These are phyloP conservation scores for Ceuthmochares aereus DNA, from an alignment of 2,113 vertebrate genomes.

Conservation along the genomic window DNA sequence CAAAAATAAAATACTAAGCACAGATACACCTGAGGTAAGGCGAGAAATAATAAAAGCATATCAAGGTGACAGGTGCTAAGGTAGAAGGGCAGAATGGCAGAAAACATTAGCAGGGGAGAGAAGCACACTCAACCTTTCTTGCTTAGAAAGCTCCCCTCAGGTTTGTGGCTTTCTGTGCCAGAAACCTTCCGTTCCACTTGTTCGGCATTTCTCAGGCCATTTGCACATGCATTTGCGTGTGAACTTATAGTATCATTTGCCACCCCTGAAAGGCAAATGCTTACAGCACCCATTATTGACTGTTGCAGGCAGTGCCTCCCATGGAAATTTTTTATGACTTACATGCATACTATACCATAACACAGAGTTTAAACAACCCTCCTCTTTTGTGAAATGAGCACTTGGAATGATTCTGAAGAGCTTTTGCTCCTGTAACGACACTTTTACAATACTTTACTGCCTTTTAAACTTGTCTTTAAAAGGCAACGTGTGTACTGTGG, in stretches of 20 bases:
- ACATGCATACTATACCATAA: neutral
- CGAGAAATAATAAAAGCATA: neutral
- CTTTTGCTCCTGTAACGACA: neutral
- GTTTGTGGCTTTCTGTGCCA: neutral
- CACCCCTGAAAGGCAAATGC: neutral
- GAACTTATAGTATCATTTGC: neutral
- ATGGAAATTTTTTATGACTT: neutral
- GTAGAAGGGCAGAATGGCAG: neutral
- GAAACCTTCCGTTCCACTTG: neutral
- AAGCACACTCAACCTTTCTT: rapidly evolving
- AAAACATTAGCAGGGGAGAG: neutral
- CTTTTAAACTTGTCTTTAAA: constrained; percentile 26
- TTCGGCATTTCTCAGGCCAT: neutral
- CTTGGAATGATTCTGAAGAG: neutral
- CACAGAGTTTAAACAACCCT: neutral
- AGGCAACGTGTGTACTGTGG: neutral
- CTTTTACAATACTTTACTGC: neutral
- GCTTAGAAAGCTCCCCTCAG: neutral
- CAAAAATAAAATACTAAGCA: neutral
- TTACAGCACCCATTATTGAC: neutral
- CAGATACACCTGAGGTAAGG: neutral
- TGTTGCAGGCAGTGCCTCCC: neutral
- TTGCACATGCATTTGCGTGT: neutral
- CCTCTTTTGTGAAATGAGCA: neutral
- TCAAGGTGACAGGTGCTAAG: neutral